Evolutionary conservation across 1,140 invertebrate genomes (phyloP).

Genomic region (Eupristina koningsbergeri): DNA sequence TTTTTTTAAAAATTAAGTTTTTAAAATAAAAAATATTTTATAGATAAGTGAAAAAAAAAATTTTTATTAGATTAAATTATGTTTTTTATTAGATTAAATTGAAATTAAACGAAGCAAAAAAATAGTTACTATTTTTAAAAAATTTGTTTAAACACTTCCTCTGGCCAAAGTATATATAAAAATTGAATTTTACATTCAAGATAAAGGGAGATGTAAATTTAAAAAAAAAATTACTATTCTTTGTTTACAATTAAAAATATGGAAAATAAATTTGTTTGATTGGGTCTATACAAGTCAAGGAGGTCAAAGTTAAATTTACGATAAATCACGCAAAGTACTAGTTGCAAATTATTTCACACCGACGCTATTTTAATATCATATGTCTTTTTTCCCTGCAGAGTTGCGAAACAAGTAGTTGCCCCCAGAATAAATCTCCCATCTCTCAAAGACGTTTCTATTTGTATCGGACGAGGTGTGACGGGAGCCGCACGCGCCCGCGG

Average conservation of each 20-base stretch:
- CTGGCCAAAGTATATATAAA: too few species aligned
- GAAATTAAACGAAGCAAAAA: too few species aligned
- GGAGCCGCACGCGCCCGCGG: conserved; percentile 1
- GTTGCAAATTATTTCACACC: background rate
- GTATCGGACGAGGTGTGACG: conserved; percentile 6
- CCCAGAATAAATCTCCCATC: conserved; percentile 12
- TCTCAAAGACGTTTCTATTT: conserved; percentile 32
- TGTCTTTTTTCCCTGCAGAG: background rate
- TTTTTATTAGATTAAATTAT: too few species aligned
- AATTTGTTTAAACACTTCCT: too few species aligned
- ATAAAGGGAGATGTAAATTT: too few species aligned
- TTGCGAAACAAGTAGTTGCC: background rate
- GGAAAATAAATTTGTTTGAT: background rate
- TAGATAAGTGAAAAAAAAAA: too few species aligned
- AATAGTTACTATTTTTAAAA: too few species aligned
- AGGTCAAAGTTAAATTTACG: background rate
- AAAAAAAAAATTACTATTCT: too few species aligned
- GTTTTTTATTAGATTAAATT: too few species aligned
- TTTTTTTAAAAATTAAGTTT: background rate
- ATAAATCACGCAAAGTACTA: background rate
- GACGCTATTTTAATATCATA: background rate
- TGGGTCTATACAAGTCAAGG: background rate
- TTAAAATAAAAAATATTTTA: background rate
- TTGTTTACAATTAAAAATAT: background rate
- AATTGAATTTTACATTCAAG: too few species aligned